Base-by-base conservation (phyloP, 1,140 invertebrate species). In the Yoshiicerus persimilis region DNA sequence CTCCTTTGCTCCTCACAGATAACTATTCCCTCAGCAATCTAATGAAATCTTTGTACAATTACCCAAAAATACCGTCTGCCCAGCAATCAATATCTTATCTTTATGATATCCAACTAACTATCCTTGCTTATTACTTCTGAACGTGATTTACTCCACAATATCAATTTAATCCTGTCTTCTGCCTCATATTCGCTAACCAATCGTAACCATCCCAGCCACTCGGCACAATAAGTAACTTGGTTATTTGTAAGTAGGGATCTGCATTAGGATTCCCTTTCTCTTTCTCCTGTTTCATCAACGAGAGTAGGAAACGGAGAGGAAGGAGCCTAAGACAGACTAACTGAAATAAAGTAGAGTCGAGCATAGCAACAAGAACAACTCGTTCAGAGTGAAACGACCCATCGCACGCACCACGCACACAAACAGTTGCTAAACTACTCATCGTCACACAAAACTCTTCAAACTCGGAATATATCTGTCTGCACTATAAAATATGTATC, bases 21-120 rank as follows among this genome's bases (percentile, higher is more conserved):
- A 80, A 38, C 34, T 80, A 80, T 38, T 80, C 75, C 25, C 75
- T 41, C 83, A 77, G 25, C 23, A 85, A 88, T 88, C 87, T 88
- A 88, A 88, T 88, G 87, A 88, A 88, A 88, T 88, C 87, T 86
- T 88, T 88, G 87, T 88, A 88, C 87, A 88, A 88, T 88, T 88
- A 88, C 87, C 56, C 87, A 85, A 66, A 88, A 88, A 84, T 84
- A 84, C 4, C 75, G 34, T 80, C 75, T 80, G 75, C 34, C 34
- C 27, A 25, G 32, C 75, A 80, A 80, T 80, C 75, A 80, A 80
- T 80, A 77, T 36, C 32, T 13, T 36, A 6, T 20, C 70, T 77
- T 20, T 47, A 16, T 47, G 4, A 47, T 36, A 77, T 77, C 11
- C n/a, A n/a, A n/a, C 16, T 34, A 36, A 10, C 9, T 77, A 10